A percentile compares a stretch with the other conserved stretches of the same genome.
Conservation (phyloP, 2,113 vertebrate genomes). For the Lophura nycthemera region DNA sequence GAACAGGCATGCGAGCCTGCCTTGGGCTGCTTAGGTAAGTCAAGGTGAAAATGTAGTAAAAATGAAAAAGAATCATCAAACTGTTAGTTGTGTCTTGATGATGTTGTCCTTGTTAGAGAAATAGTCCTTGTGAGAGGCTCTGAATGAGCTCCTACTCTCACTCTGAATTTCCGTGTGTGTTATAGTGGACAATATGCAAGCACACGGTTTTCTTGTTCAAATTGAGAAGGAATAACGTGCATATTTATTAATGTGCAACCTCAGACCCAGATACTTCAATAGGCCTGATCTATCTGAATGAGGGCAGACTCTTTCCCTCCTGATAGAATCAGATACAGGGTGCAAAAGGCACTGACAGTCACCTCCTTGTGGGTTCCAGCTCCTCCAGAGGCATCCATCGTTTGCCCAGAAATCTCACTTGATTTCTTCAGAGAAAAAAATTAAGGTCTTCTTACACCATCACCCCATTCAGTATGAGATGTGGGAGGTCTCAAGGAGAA, state of each 20-base stretch:
- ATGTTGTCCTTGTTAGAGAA: neutral
- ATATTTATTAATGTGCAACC: neutral
- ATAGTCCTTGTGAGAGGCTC: neutral
- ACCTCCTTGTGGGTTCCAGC: neutral
- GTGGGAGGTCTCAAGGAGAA: neutral
- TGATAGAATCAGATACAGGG: neutral
- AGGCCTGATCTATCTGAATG: neutral
- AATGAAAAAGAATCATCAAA: neutral
- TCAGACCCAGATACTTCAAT: neutral
- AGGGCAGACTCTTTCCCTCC: neutral
- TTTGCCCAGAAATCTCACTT: neutral
- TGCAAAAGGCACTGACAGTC: neutral
- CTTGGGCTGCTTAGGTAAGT: neutral
- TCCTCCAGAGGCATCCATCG: fast-evolving
- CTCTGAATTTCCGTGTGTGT: neutral
- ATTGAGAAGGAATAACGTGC: neutral
- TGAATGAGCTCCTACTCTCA: neutral
- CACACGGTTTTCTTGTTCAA: neutral
- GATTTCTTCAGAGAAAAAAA: neutral
- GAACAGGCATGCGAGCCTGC: neutral
- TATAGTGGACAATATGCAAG: neutral
- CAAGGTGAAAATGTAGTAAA: neutral
- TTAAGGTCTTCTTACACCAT: neutral
- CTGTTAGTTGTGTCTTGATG: neutral
- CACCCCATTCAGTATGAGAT: neutral